phyloP scores from a whole-genome alignment of 2,888 invertebrate species.

The Saturnia pavonia region DNA sequence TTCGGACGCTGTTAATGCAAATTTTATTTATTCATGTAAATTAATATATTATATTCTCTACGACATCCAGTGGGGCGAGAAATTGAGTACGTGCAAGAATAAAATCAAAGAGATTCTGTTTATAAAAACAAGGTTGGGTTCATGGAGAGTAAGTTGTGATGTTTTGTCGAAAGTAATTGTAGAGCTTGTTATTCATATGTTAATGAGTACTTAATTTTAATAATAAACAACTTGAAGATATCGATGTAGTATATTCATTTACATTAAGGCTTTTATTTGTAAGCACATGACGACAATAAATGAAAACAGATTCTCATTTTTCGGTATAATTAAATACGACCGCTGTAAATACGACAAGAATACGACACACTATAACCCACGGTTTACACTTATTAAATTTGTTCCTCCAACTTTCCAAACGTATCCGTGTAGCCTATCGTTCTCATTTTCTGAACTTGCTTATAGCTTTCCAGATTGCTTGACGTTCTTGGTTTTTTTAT shows the following conservation, averaged over 20 bases:
- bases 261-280: neutral
- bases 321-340: too few relatives aligned
- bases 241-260: neutral
- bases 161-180: neutral
- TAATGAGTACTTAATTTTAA: neutral
- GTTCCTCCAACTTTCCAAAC: too few relatives aligned
- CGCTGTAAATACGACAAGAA: too few relatives aligned
- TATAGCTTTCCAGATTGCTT: too few relatives aligned
- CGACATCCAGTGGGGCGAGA: conserved; percentile 75
- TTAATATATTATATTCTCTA: conserved; percentile 77
- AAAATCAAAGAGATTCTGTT: conserved; percentile 60
- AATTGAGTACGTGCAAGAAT: conserved; percentile 82
- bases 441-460: too few relatives aligned
- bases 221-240: neutral
- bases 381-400: too few relatives aligned
- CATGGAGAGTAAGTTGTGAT: conserved; percentile 53
- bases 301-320: neutral
- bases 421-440: too few relatives aligned
- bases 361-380: too few relatives aligned
- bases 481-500: too few relatives aligned
- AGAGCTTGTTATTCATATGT: neutral
- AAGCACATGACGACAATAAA: neutral
- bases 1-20: conserved; percentile 76
- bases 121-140: conserved; percentile 46
- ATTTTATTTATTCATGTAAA: conserved; percentile 82